These are phyloP conservation scores for Kryptolebias ocellatus DNA, from an alignment of 2,797 vertebrate genomes.

Conservation along the genomic window DNA sequence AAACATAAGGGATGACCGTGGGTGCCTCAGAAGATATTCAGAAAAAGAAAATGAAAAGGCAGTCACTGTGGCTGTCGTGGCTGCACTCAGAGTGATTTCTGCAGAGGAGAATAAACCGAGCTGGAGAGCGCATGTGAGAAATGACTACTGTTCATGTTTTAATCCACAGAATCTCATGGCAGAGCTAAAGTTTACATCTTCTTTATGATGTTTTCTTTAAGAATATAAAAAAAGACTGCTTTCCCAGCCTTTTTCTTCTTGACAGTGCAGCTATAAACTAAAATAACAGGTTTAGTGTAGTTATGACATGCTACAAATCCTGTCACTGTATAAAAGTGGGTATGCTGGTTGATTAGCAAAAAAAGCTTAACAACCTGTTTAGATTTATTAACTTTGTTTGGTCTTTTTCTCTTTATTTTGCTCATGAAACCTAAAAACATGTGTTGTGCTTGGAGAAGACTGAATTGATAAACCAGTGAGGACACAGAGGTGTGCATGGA, in stretches of 20 bases:
- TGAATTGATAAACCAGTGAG: too few species aligned
- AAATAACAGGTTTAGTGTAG: neutral
- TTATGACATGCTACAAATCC: neutral
- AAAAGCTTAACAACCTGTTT: too few species aligned
- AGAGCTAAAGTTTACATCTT: conserved; percentile 15
- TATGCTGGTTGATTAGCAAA: too few species aligned
- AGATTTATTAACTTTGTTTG: too few species aligned
- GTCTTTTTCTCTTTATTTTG: too few species aligned
- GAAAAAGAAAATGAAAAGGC: conserved; percentile 24
- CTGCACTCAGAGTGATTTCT: conserved; percentile 38
- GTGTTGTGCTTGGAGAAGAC: too few species aligned
- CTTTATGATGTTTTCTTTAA: conserved; percentile 5
- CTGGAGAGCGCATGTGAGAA: conserved; percentile 11
- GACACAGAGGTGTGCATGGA: too few species aligned
- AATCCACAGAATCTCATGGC: conserved; percentile 19
- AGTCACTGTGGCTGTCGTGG: conserved; percentile 39
- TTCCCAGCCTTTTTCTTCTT: conserved; percentile 11
- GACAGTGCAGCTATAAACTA: neutral
- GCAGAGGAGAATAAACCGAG: conserved; percentile 21
- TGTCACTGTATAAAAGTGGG: too few species aligned
- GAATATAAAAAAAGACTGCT: conserved; percentile 6
- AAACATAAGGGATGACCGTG: conserved; percentile 67
- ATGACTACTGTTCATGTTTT: conserved; percentile 8
- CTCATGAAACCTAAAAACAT: too few species aligned
- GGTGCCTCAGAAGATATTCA: conserved; percentile 54